Percentiles rank a stretch among this genome's conserved stretches.
These are phyloP conservation scores for Calidris pygmaea DNA, from an alignment of 2,113 vertebrate genomes.

Conservation along the genomic window DNA sequence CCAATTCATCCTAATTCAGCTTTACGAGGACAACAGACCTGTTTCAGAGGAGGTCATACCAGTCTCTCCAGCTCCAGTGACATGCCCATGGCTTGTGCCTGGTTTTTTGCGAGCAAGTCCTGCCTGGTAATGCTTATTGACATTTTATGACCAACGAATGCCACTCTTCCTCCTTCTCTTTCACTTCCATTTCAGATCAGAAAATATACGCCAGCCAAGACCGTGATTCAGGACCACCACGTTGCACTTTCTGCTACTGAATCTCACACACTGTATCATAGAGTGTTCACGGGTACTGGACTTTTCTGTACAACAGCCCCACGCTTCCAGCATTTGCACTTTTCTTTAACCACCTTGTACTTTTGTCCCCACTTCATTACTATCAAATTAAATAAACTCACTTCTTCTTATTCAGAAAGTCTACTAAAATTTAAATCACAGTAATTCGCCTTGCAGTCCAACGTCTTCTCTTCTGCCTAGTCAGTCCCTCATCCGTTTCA, in stretches of 20 bases:
- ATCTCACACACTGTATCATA: not conserved
- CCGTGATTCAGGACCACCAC: fast-evolving
- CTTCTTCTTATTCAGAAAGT: not conserved
- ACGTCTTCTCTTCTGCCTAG: not conserved
- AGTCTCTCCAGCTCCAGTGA: not conserved
- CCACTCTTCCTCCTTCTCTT: not conserved
- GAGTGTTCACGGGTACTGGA: not conserved
- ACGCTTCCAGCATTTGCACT: not conserved
- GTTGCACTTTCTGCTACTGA: not conserved
- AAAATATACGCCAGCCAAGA: not conserved
- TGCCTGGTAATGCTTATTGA: not conserved
- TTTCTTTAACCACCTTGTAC: not conserved
- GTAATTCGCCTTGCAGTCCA: not conserved
- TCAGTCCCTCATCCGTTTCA: not conserved
- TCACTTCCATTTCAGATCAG: not conserved
- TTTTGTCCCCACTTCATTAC: not conserved
- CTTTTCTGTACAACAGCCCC: not conserved
- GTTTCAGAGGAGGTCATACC: not conserved
- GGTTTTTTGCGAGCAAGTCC: not conserved
- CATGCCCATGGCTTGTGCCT: not conserved
- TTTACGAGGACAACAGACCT: not conserved
- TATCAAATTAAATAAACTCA: not conserved
- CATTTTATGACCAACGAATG: not conserved
- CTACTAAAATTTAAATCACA: not conserved
- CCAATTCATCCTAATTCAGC: not conserved